Evolutionary conservation across 2,113 vertebrate genomes (phyloP), one percentile per base, ranked within the genome.

Genomic region (Nibea coibor): DNA sequence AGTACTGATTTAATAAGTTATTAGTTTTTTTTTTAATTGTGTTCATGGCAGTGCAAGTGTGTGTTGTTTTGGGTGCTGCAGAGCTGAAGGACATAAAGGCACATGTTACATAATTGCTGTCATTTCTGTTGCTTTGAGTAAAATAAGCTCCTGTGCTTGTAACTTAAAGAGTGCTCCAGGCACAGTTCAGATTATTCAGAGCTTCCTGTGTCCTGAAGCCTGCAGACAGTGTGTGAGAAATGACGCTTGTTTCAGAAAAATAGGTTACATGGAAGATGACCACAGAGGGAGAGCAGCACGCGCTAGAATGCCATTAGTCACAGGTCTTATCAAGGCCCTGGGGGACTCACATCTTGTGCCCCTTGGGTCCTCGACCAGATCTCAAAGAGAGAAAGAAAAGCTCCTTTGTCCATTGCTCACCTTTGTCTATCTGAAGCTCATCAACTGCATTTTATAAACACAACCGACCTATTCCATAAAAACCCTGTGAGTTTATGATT

Each of bases 301-400:
- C 86, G 95, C 94, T 96, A 94, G 96, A 95, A 95, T 80, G 80
- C 94, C 95, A 95, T 97, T 97, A 95, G 96, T 97, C 95, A 96
- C 96, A 96, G 96, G 93, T 96, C 93, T 97, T 96, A 96, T 91
- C 86, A 59, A 83, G 56, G 89, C 91, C 93, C 84, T 86, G 58
- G 56, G 42, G 54, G 89, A 90, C 73, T 90, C 92, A 69, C 90
- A 82, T 92, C 92, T 93, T 82, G 76, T 67, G 81, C 88, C 86
- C 59, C 80, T 87, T 84, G 89, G 72, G 10, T 54, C 94, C 92
- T 84, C 94, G 78, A 84, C 79, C 93, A 90, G 92, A 92, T 91
- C 92, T 93, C 35, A 35, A 35, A 35, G 8, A 35, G 35, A 35
- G 35, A 35, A 35, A 35, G 35, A 92, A 91, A 92, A 86, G 94